Evolutionary conservation across 1,140 invertebrate species (phyloP).

Genomic region (Oryctes rhinoceros): DNA sequence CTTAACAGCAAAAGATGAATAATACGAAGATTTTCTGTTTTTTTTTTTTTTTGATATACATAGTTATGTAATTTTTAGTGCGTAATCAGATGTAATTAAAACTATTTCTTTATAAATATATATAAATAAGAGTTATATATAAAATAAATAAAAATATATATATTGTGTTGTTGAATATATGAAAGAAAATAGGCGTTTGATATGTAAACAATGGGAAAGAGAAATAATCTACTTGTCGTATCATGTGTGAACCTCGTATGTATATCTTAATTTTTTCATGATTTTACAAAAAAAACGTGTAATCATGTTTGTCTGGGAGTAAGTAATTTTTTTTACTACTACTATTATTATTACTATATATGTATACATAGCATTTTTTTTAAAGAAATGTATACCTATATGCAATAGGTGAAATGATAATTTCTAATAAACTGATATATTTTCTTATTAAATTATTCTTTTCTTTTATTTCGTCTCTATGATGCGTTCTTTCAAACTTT

Average conservation of each 20-base stretch:
- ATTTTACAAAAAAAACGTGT: not conserved
- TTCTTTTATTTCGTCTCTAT: not conserved
- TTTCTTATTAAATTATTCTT: constrained; percentile 18
- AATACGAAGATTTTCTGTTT: not conserved
- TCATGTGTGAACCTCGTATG: not conserved
- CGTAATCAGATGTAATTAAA: constrained; percentile 6
- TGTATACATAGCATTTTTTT: constrained; percentile 8
- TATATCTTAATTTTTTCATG: not conserved
- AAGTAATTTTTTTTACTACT: constrained; percentile 18
- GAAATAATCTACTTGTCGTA: constrained; percentile 6
- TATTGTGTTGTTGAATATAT: no score
- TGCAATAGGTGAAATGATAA: not conserved
- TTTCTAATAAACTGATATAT: constrained; percentile 15
- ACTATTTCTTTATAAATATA: constrained; percentile 2
- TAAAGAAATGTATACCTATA: not conserved
- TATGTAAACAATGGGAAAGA: not conserved
- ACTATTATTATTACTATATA: not conserved
- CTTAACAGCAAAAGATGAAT: not conserved
- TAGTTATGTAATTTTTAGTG: not conserved
- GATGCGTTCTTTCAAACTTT: not conserved
- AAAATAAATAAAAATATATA: constrained; percentile 7
- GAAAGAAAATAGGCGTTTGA: no score
- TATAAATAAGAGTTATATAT: not conserved
- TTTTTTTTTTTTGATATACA: not conserved
- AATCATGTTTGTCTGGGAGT: constrained; percentile 6